These are phyloP conservation scores for Hephaestus fuliginosus DNA, from an alignment of 2,797 vertebrate genomes.

Conservation along the genomic window DNA sequence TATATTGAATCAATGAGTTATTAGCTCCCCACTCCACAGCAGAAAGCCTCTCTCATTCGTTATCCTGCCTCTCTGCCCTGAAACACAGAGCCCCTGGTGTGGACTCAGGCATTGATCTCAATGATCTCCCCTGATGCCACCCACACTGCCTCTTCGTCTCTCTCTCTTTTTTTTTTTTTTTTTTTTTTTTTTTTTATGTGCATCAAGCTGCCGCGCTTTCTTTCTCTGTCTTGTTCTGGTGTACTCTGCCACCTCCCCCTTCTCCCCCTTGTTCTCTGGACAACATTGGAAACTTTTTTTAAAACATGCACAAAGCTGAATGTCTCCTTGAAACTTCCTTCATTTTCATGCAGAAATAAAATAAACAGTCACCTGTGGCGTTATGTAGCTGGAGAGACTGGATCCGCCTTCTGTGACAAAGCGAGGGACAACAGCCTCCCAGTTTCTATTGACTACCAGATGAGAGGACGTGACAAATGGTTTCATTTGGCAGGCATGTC, in stretches of 20 bases:
- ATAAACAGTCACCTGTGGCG: neutral
- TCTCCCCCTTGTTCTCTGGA: slow-evolving; percentile 4
- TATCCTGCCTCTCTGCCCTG: slow-evolving; percentile 20
- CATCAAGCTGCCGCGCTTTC: slow-evolving; percentile 28
- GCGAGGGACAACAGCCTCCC: slow-evolving; percentile 8
- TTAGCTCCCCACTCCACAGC: neutral
- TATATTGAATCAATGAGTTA: slow-evolving; percentile 35
- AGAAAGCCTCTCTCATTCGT: slow-evolving; percentile 11
- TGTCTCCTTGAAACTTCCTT: slow-evolving; percentile 14
- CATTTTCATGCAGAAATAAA: slow-evolving; percentile 4
- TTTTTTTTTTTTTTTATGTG: slow-evolving; percentile 10
- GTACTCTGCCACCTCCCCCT: neutral
- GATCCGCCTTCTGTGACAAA: neutral
- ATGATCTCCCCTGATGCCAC: slow-evolving; percentile 39
- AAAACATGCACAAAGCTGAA: neutral
- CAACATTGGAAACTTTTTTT: slow-evolving; percentile 17
- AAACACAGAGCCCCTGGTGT: slow-evolving; percentile 47
- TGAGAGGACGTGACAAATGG: slow-evolving; percentile 16
- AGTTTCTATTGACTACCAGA: slow-evolving; percentile 26
- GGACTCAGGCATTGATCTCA: slow-evolving; percentile 55
- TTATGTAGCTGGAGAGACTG: neutral
- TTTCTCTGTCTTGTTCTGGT: slow-evolving; percentile 9
- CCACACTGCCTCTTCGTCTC: slow-evolving; percentile 28
- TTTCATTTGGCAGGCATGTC: slow-evolving; percentile 33
- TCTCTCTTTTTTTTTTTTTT: slow-evolving; percentile 6